Percentiles rank a stretch among this genome's conserved stretches.
Conservation (phyloP, 2,797 vertebrate genomes). For the Paedocypris micromegethes region DNA sequence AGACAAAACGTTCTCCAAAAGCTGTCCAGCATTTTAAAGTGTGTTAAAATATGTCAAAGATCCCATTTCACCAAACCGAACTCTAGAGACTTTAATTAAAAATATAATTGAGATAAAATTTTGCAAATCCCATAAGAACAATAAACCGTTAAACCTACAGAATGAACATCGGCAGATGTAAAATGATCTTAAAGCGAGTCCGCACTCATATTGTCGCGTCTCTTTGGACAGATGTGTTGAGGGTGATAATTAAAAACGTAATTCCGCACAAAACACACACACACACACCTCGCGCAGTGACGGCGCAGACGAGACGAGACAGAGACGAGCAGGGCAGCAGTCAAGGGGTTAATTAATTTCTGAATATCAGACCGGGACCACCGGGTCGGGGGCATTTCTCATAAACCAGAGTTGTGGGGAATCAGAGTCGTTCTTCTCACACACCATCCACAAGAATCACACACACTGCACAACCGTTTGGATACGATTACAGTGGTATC, state of each 20-base stretch:
- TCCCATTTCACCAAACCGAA: too few relatives aligned
- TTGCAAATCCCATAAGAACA: too few relatives aligned
- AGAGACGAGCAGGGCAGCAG: slow-evolving; percentile 46
- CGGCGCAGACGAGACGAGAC: slow-evolving; percentile 38
- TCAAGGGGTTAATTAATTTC: slow-evolving; percentile 65
- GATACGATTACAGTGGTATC: too few relatives aligned
- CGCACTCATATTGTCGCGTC: not conserved
- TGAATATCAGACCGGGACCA: slow-evolving; percentile 62
- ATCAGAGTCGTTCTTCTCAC: slow-evolving; percentile 48
- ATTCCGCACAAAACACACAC: slow-evolving; percentile 14
- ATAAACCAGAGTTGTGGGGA: slow-evolving; percentile 62
- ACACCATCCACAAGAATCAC: slow-evolving; percentile 58
- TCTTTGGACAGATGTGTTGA: slow-evolving; percentile 14
- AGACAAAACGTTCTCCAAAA: too few relatives aligned
- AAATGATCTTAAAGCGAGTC: not conserved
- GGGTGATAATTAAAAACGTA: slow-evolving; percentile 28
- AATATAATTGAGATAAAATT: too few relatives aligned
- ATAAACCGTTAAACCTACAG: not conserved
- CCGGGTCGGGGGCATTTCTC: slow-evolving; percentile 68
- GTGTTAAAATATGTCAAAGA: too few relatives aligned
- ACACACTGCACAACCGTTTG: too few relatives aligned
- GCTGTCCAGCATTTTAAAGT: too few relatives aligned
- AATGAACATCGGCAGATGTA: not conserved
- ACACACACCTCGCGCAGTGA: slow-evolving; percentile 51
- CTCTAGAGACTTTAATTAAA: too few relatives aligned